phyloP scores from a whole-genome alignment of 1,140 invertebrate species.

The Ostrea denselamellosa region DNA sequence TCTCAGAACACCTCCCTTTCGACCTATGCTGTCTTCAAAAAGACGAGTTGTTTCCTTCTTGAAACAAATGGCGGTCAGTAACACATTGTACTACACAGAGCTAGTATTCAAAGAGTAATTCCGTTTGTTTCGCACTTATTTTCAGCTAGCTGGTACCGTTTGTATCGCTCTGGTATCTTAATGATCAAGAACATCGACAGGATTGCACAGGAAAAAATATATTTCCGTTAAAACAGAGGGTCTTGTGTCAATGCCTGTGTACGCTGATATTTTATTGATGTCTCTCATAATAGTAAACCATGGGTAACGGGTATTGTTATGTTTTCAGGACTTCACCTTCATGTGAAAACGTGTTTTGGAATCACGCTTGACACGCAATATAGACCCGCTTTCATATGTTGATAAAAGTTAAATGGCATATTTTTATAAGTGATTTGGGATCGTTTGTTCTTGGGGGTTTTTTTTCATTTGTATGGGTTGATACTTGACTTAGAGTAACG shows the following conservation, averaged over 20 bases:
- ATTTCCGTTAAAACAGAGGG: neutral
- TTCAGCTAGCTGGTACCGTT: conserved; percentile 4
- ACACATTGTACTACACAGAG: neutral
- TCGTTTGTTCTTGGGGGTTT: neutral
- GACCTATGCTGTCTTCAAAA: conserved; percentile 10
- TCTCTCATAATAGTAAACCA: neutral
- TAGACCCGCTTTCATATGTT: neutral
- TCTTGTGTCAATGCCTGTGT: neutral
- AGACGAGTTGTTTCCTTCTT: neutral
- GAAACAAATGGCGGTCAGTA: neutral
- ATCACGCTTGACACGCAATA: conserved; percentile 12
- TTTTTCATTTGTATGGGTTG: neutral
- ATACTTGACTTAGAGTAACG: conserved; percentile 11
- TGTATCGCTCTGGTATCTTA: conserved; percentile 3
- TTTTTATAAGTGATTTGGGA: neutral
- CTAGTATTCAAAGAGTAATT: conserved; percentile 22
- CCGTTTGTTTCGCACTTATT: conserved; percentile 33
- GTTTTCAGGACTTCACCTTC: conserved; percentile 37
- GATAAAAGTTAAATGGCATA: neutral
- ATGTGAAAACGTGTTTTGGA: conserved; percentile 29
- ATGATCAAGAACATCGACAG: conserved; percentile 9
- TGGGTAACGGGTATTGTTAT: conserved; percentile 23
- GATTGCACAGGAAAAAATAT: conserved; percentile 1
- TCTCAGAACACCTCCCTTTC: conserved; percentile 29
- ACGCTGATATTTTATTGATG: neutral